Base-by-base conservation (phyloP, 2,113 vertebrate genomes). In the Herpetotheres cachinnans region DNA sequence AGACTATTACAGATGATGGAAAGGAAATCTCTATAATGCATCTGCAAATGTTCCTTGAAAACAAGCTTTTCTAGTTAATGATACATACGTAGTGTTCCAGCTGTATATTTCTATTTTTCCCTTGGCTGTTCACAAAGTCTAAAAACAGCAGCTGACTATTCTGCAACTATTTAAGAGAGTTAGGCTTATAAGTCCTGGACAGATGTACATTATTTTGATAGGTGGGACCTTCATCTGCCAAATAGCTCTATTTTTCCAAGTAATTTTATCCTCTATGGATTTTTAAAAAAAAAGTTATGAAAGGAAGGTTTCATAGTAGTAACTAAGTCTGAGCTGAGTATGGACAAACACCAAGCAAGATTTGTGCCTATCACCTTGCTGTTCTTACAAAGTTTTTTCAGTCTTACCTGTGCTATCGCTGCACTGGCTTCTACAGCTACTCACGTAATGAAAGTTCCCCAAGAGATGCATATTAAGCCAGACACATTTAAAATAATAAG, bases 141-240 rank as follows among this genome's bases (percentile, higher is more conserved):
- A 82, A 94, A 95, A 95, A 87, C 90, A 94, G 42, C 26, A 59
- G 10, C 38, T 88, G 55, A 83, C 36, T 82, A 10, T 83, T 87
- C 66, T 82, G 36, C 13, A 80, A 71, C 50, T 86, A 38, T 90
- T 66, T 91, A 40, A 5, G 34, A 29, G 44, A 85, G 88, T 80
- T 77, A 90, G 24, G 7, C 54, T 82, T 85, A 3, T 25, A 91
- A 90, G 0, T 59, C 34, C 55, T 90, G 46, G 62, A 66, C 44
- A 78, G 32, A 65, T 56, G 65, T 56, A 76, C 42, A 20, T 70
- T 95, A 70, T 97, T 95, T 97, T 87, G 54, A 62, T 96, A 96
- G 95, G 74, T 94, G 78, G 46, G 25, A 72, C 58, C 16, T 88
- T 88, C 91, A 77, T 73, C 34, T 88, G 65, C 70, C 74, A 80